Evolutionary conservation across 1,140 invertebrate genomes (phyloP).

Genomic region (Schmidtea mediterranea): DNA sequence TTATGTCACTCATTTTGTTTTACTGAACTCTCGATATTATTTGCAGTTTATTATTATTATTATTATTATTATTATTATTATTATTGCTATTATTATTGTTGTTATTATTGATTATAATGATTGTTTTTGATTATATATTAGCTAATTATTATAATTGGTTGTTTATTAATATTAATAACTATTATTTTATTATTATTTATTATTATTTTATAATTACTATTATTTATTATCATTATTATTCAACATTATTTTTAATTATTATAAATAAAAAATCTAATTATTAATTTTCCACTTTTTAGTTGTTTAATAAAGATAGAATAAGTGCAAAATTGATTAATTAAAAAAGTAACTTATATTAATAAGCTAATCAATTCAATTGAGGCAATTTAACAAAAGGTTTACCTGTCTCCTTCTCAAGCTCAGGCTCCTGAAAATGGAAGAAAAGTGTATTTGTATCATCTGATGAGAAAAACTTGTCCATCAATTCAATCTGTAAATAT

Average conservation of each 20-base stretch:
- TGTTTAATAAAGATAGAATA: slow-evolving; percentile 5
- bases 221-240: background rate
- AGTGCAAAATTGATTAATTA: too few species aligned
- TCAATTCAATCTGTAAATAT: slow-evolving; percentile 19
- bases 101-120: too few species aligned
- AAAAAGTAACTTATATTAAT: too few species aligned
- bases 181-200: slow-evolving; percentile 5
- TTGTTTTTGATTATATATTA: too few species aligned
- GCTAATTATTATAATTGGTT: too few species aligned
- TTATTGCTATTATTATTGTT: background rate
- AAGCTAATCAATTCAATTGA: too few species aligned
- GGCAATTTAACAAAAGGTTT: slow-evolving; percentile 5
- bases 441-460: slow-evolving; percentile 18
- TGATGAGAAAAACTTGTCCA: slow-evolving; percentile 20
- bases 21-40: too few species aligned
- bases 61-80: slow-evolving; percentile 7
- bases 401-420: slow-evolving; percentile 43
- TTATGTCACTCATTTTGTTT: too few species aligned
- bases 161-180: slow-evolving; percentile 3
- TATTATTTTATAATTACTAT: background rate
- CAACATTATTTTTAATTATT: background rate
- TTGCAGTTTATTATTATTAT: background rate
- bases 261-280: background rate
- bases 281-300: background rate
- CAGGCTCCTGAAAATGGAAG: slow-evolving; percentile 36